A percentile compares a stretch with the other conserved stretches of the same genome.
Conservation (phyloP, 2,888 invertebrate genomes). For the Cantharis rufa region DNA sequence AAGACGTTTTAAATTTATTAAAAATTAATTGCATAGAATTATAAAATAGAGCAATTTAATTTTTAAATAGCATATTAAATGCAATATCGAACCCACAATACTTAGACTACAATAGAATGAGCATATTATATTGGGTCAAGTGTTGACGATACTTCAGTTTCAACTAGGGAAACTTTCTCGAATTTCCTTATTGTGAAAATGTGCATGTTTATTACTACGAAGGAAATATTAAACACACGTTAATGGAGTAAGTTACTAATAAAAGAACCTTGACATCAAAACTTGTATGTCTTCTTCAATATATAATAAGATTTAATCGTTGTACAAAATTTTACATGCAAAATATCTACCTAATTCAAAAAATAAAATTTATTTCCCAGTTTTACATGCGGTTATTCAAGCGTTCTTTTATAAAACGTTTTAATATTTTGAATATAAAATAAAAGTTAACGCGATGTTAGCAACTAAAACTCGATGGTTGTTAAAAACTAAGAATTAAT, state of each 20-base stretch:
- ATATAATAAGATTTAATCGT: background rate
- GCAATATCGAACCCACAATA: background rate
- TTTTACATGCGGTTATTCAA: background rate
- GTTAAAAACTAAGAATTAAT: background rate
- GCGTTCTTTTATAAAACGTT: background rate
- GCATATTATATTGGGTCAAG: background rate
- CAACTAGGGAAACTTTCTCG: background rate
- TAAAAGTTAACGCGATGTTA: background rate
- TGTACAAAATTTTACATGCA: background rate
- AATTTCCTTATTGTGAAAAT: background rate
- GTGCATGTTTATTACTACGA: background rate
- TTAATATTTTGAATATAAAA: background rate
- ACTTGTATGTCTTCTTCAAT: background rate
- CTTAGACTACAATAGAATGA: background rate
- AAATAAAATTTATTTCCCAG: background rate
- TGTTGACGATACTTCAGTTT: background rate
- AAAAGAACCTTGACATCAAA: background rate
- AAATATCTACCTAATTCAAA: background rate
- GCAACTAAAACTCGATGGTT: background rate
- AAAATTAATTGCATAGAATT: background rate
- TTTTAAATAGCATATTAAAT: background rate
- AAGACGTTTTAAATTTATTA: background rate
- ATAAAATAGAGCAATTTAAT: background rate
- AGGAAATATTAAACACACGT: background rate
- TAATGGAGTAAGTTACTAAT: background rate